Evolutionary conservation across 2,888 invertebrate genomes (phyloP).

Genomic region (Ptychoptera albimana): DNA sequence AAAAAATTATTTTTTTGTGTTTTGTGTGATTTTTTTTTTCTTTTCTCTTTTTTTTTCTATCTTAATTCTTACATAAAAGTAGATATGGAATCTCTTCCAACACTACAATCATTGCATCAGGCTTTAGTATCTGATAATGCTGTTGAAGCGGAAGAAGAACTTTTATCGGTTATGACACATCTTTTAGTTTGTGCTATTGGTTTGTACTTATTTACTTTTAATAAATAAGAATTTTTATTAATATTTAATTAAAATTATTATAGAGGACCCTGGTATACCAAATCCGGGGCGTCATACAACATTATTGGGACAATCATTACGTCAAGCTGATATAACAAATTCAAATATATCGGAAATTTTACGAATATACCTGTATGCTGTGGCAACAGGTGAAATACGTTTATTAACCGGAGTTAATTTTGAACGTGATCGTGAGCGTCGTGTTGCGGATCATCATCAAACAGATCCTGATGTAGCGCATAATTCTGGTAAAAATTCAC

Average conservation of each 20-base stretch:
- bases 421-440: constrained; percentile 63
- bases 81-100: constrained; percentile 79
- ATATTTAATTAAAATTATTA: too few relatives aligned
- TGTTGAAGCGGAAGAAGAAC: constrained; percentile 66
- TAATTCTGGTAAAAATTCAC: constrained; percentile 56
- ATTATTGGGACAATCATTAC: constrained; percentile 74
- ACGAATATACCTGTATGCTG: constrained; percentile 78
- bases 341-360: constrained; percentile 84
- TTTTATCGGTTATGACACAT: constrained; percentile 76
- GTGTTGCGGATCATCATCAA: constrained; percentile 71
- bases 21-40: too few relatives aligned
- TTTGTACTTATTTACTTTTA: too few relatives aligned
- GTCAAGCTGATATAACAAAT: constrained; percentile 79
- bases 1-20: not conserved
- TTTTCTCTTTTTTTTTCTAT: not conserved
- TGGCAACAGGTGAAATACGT: constrained; percentile 74
- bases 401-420: constrained; percentile 64
- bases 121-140: constrained; percentile 62
- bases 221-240: too few relatives aligned
- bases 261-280: constrained; percentile 80
- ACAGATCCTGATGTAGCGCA: constrained; percentile 49
- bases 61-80: constrained; percentile 11
- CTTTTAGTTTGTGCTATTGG: constrained; percentile 73
- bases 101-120: constrained; percentile 70
- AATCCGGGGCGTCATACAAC: constrained; percentile 82